These are phyloP conservation scores for Struthio camelus DNA, from an alignment of 2,113 vertebrate genomes.

Conservation along the genomic window DNA sequence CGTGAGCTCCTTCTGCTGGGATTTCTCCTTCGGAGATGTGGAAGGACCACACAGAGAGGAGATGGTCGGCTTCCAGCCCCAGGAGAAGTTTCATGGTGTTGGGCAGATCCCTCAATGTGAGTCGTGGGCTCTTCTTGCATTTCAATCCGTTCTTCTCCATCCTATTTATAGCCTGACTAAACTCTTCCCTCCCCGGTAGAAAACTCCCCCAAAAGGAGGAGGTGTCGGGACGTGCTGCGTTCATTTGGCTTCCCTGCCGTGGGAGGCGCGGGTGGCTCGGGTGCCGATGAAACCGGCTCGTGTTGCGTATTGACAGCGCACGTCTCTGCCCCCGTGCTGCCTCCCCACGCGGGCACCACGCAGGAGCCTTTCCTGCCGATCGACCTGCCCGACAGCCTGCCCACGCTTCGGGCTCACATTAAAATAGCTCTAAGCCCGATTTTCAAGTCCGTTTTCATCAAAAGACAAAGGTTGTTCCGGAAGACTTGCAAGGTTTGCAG, in stretches of 20 bases:
- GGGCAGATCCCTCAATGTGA: not conserved
- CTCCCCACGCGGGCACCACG: not conserved
- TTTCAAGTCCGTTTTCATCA: not conserved
- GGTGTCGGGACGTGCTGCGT: not conserved
- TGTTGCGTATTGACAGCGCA: not conserved
- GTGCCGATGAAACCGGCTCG: not conserved
- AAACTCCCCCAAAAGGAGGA: not conserved
- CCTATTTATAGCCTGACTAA: not conserved
- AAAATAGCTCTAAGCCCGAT: not conserved
- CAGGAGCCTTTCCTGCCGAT: not conserved
- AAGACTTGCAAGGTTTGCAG: not conserved
- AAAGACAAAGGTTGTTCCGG: not conserved
- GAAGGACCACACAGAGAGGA: not conserved
- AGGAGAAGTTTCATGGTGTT: not conserved
- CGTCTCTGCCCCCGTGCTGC: not conserved
- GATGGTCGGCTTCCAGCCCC: not conserved
- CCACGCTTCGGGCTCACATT: rapidly evolving
- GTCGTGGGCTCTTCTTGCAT: not conserved
- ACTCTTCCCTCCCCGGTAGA: not conserved
- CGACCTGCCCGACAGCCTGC: not conserved
- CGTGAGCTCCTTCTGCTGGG: not conserved
- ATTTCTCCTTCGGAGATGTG: not conserved
- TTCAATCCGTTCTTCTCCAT: not conserved
- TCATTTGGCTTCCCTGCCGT: not conserved
- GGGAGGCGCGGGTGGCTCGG: conserved; percentile 19